Conservation (phyloP, 2,888 invertebrate genomes). For the Cephus sareptanus region DNA sequence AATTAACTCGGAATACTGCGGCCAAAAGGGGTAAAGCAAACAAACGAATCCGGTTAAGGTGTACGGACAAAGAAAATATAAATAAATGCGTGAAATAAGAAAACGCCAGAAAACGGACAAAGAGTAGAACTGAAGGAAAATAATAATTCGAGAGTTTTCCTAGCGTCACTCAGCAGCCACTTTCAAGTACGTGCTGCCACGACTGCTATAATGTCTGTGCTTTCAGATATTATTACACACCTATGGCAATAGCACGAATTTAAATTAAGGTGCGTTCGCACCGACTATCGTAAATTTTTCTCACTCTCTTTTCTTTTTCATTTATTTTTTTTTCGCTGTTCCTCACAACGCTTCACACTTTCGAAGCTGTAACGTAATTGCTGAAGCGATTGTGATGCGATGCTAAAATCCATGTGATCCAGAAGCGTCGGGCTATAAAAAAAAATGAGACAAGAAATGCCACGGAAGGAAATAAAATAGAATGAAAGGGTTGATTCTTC, state of each 20-base stretch:
- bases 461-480: background rate
- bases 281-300: background rate
- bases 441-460: background rate
- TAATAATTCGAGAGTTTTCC: background rate
- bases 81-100: background rate
- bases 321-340: background rate
- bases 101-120: background rate
- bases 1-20: background rate
- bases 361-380: background rate
- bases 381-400: constrained; percentile 11
- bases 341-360: background rate
- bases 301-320: background rate
- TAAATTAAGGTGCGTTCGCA: background rate
- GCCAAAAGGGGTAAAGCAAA: background rate
- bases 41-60: background rate
- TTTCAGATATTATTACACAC: background rate
- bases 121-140: background rate
- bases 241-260: background rate
- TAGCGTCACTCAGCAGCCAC: background rate
- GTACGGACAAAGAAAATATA: background rate
- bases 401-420: background rate
- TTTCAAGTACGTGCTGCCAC: background rate
- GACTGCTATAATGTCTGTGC: background rate
- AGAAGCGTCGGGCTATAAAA: background rate
- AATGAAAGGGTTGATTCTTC: background rate